A percentile compares a stretch with the other conserved stretches of the same genome.
Evolutionary conservation across 2,888 invertebrate species (phyloP).

Genomic region (Anaspis maculata): DNA sequence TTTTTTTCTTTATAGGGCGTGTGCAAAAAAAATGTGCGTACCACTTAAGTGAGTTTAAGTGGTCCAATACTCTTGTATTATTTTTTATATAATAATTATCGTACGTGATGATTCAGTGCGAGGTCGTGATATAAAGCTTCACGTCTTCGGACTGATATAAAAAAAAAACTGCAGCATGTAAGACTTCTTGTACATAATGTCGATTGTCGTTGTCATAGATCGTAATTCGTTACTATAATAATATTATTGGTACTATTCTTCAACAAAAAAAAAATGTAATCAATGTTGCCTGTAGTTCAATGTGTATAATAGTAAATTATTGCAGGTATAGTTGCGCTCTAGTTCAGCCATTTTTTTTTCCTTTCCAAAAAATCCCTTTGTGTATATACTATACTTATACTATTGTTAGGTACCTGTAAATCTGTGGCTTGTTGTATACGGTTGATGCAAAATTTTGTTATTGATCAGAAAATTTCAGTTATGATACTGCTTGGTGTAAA

Average conservation of each 20-base stretch:
- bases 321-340: slow-evolving; percentile 36
- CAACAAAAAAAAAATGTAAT: too few relatives aligned
- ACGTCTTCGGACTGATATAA: too few relatives aligned
- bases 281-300: slow-evolving; percentile 43
- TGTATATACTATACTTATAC: slow-evolving; percentile 30
- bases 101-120: slow-evolving; percentile 31
- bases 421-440: slow-evolving; percentile 43
- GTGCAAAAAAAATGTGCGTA: slow-evolving; percentile 33
- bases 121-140: too few relatives aligned
- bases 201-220: slow-evolving; percentile 42
- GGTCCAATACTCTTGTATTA: slow-evolving; percentile 30
- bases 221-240: slow-evolving; percentile 39
- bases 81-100: slow-evolving; percentile 25
- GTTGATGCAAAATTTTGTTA: slow-evolving; percentile 26
- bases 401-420: slow-evolving; percentile 43
- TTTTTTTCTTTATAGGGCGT: slow-evolving; percentile 33
- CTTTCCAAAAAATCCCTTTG: slow-evolving; percentile 16
- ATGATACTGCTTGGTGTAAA: slow-evolving; percentile 35
- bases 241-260: too few relatives aligned
- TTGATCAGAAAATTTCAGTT: slow-evolving; percentile 21
- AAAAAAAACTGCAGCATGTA: slow-evolving; percentile 29
- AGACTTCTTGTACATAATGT: slow-evolving; percentile 38
- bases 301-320: slow-evolving; percentile 45
- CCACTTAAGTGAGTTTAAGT: slow-evolving; percentile 13
- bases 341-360: slow-evolving; percentile 26